phyloP scores from a whole-genome alignment of 2,888 invertebrate species.

The Mesorhabditis belari region DNA sequence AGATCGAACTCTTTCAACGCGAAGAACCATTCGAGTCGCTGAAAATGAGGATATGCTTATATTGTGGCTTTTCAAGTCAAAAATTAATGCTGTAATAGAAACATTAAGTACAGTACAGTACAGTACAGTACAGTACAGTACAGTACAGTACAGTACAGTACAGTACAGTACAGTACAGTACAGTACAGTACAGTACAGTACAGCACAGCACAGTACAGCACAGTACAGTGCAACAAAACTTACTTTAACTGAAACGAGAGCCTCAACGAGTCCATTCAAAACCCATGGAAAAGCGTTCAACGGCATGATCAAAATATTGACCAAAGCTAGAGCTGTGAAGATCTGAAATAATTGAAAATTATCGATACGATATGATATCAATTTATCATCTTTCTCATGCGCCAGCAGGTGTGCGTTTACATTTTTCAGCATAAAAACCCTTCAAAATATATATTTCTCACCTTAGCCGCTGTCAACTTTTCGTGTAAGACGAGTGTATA shows the following conservation, averaged over 20 bases:
- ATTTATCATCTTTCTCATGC: neutral
- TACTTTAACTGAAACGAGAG: conserved; percentile 72
- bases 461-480: conserved; percentile 76
- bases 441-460: conserved; percentile 46
- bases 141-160: neutral
- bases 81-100: conserved; percentile 3
- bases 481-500: conserved; percentile 62
- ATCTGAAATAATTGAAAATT: no score
- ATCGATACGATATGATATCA: no score
- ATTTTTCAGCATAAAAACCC: no score
- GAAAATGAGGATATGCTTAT: no score
- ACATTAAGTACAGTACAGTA: neutral
- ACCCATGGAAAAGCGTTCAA: conserved; percentile 98
- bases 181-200: neutral
- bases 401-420: no score
- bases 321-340: conserved; percentile 85
- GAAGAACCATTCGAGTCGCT: conserved; percentile 39
- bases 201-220: neutral
- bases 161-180: neutral
- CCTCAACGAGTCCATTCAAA: conserved; percentile 86
- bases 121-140: no score
- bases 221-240: conserved; percentile 57
- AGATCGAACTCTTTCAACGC: conserved; percentile 58
- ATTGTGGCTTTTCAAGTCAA: no score
- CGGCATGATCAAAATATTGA: conserved; percentile 90